Evolutionary conservation across 1,140 invertebrate species (phyloP), one percentile per base, ranked within the genome.

Genomic region (Lucilia cuprina): DNA sequence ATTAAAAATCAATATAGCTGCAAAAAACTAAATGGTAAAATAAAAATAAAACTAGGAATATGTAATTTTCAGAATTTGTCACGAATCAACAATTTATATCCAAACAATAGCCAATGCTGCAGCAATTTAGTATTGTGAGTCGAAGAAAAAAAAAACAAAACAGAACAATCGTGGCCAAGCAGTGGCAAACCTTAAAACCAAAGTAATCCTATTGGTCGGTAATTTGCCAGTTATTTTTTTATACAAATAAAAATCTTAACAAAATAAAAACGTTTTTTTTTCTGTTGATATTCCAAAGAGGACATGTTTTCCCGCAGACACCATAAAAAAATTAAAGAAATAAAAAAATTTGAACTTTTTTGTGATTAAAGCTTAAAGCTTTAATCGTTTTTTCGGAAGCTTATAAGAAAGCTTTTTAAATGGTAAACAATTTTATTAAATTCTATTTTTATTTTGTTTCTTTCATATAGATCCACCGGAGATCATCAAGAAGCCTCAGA

Each of bases 401-500:
- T 70, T 70, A 21, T 70, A 10, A 21, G 7, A 21, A 70, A 21
- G 65, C 65, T 70, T 5, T 2, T 21, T 21, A 21, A 70, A 5
- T n/a, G n/a, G n/a, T 21, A 70, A 7, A 21, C 7, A n/a, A 9
- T 70, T 70, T 70, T 70, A 55, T 13, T 13, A 12, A 55, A 55
- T 17, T 41, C 41, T 41, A 0, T 49, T 50, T 80, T 49, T 19
- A 1, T 14, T 84, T 50, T 21, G 3, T 84, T 17, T 85, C 14
- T 83, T 25, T 82, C 21, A 30, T 91, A 86, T 94, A 98, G 97
- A 97, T 95, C 97, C 97, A 78, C 97, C 97, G 85, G 95, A 97
- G 93, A 97, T 98, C 89, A 94, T 96, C 87, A 95, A 95, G 88
- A 94, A 94, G 88, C 97, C 97, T 12, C 93, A 94, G 85, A 96